Conservation (phyloP, 2,797 vertebrate species). For the Tenualosa ilisha region DNA sequence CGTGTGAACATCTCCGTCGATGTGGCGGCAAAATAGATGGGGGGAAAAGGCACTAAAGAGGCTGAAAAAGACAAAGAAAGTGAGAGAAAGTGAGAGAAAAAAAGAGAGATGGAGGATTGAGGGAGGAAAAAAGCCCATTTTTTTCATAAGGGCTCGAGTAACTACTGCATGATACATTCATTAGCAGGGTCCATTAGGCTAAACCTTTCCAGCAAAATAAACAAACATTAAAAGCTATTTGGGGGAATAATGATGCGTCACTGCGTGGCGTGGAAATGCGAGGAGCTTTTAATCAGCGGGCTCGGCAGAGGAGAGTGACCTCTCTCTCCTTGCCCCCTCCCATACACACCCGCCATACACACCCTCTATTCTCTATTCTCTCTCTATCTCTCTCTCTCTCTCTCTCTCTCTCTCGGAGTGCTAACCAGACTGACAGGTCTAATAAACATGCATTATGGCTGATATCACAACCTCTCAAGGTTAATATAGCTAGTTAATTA, state of each 20-base stretch:
- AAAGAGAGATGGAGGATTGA: not conserved
- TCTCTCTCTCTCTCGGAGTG: not conserved
- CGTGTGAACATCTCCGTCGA: not conserved
- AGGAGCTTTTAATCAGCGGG: slow-evolving; percentile 5
- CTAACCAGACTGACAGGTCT: slow-evolving; percentile 18
- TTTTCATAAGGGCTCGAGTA: slow-evolving; percentile 23
- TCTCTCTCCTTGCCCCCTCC: not conserved
- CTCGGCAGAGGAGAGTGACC: not conserved
- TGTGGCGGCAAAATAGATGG: slow-evolving; percentile 59
- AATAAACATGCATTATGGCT: slow-evolving; percentile 24
- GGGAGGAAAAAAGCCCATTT: not conserved
- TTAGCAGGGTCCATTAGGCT: slow-evolving; percentile 71
- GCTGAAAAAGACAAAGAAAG: not conserved
- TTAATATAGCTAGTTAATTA: slow-evolving; percentile 20
- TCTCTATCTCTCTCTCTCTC: not conserved
- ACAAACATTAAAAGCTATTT: slow-evolving; percentile 34
- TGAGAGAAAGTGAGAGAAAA: not conserved
- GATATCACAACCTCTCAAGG: slow-evolving; percentile 18
- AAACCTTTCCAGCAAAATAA: slow-evolving; percentile 58
- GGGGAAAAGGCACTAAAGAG: slow-evolving; percentile 36
- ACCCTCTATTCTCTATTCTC: not conserved
- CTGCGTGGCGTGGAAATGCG: not conserved
- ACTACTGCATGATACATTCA: slow-evolving; percentile 57
- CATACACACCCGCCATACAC: not conserved
- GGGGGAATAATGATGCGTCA: slow-evolving; percentile 14